Percentiles rank a stretch among this genome's conserved stretches.
These are phyloP conservation scores for Tolmerus cingulatus DNA, from an alignment of 2,888 invertebrate species.

Conservation along the genomic window DNA sequence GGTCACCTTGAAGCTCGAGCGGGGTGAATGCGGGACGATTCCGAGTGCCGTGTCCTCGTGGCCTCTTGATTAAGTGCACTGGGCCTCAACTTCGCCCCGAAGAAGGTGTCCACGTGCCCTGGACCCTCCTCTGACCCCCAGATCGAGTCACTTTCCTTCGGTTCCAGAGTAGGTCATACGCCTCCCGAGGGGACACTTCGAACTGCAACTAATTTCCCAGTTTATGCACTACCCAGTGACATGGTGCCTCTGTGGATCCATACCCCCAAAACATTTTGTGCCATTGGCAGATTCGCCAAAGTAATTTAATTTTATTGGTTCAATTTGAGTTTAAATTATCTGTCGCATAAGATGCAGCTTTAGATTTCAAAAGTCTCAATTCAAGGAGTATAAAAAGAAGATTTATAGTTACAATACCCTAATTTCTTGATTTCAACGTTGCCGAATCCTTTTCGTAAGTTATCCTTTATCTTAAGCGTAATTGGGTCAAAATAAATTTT, in stretches of 20 bases:
- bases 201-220: neutral
- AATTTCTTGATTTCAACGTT: too few relatives aligned
- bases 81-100: neutral
- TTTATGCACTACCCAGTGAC: neutral
- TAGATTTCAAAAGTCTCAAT: too few relatives aligned
- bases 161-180: neutral
- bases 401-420: too few relatives aligned
- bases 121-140: neutral
- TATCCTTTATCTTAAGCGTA: too few relatives aligned
- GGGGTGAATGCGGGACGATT: neutral
- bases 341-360: neutral
- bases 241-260: neutral
- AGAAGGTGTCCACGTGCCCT: neutral
- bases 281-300: neutral
- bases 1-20: neutral
- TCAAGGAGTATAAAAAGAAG: too few relatives aligned
- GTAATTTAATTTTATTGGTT: conserved; percentile 5
- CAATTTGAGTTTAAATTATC: neutral
- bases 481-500: too few relatives aligned
- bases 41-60: neutral
- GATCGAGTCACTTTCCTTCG: neutral
- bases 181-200: neutral
- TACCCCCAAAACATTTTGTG: neutral
- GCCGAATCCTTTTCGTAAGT: too few relatives aligned
- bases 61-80: neutral